Conservation (phyloP, 2,797 vertebrate species). For the Delichon dasypus region DNA sequence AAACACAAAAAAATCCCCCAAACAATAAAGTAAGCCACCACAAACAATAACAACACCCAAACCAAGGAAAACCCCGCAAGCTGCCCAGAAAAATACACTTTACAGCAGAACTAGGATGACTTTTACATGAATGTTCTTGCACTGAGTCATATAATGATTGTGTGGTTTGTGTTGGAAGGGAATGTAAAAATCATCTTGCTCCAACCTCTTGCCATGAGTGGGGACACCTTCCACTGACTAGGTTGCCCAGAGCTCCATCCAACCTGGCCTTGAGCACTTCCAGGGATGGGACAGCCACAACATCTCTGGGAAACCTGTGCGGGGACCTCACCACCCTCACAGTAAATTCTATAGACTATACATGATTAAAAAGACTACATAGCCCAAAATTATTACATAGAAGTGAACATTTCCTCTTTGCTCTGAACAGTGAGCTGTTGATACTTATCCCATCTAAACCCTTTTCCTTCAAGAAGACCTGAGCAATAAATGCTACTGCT, state of each 20-base stretch:
- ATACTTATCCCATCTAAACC: not conserved
- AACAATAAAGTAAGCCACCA: not conserved
- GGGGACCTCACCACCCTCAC: not conserved
- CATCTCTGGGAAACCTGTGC: not conserved
- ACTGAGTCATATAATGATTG: not conserved
- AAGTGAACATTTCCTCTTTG: not conserved
- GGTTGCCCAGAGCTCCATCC: not conserved
- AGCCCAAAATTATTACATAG: not conserved
- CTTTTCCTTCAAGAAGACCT: not conserved
- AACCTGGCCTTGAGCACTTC: not conserved
- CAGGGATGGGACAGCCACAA: not conserved
- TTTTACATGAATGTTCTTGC: not conserved
- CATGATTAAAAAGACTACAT: not conserved
- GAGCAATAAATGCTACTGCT: not conserved
- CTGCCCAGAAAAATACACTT: not conserved
- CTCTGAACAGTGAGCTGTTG: not conserved
- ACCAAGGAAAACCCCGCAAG: not conserved
- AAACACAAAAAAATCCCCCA: rapidly evolving
- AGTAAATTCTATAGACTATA: too few species aligned
- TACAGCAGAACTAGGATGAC: not conserved
- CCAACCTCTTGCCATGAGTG: not conserved
- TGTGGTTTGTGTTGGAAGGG: not conserved
- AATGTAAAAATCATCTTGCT: rapidly evolving
- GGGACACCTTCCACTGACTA: not conserved
- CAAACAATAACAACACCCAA: rapidly evolving